A percentile compares a stretch with the other conserved stretches of the same genome.
phyloP scores from a whole-genome alignment of 2,888 invertebrate species.

The Oxyteleia sp. region DNA sequence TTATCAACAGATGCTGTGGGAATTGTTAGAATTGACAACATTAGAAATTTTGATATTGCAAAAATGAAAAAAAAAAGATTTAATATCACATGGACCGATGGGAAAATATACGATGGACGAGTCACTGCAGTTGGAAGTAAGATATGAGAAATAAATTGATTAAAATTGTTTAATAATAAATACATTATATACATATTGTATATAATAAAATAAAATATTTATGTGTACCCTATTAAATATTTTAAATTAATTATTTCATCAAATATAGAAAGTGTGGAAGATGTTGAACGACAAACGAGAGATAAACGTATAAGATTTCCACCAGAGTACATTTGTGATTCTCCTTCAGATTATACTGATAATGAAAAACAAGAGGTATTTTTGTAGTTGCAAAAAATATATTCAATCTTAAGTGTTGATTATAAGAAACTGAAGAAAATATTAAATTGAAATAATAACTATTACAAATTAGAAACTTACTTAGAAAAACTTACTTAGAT shows the following conservation, averaged over 20 bases:
- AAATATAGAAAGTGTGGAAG: not conserved
- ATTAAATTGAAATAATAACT: no score
- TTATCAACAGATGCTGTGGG: not conserved
- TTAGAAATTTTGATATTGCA: slow-evolving; percentile 6
- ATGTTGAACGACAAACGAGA: not conserved
- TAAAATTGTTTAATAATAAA: not conserved
- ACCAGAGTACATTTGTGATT: not conserved
- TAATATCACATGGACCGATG: slow-evolving; percentile 14
- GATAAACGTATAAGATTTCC: not conserved
- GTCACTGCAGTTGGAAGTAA: slow-evolving; percentile 8
- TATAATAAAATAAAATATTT: not conserved
- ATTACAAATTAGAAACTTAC: no score
- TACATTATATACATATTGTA: not conserved
- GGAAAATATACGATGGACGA: slow-evolving; percentile 2
- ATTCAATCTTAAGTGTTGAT: not conserved
- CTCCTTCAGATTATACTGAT: not conserved
- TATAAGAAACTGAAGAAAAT: not conserved
- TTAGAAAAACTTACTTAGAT: no score
- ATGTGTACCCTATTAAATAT: no score
- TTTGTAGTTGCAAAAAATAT: no score
- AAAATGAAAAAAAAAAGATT: slow-evolving; percentile 14
- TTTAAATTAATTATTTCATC: no score
- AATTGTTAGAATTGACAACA: not conserved
- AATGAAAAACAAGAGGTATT: not conserved
- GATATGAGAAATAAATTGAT: not conserved